These are phyloP conservation scores for Trigoniulus corallinus DNA, from an alignment of 1,140 invertebrate genomes.

Conservation along the genomic window DNA sequence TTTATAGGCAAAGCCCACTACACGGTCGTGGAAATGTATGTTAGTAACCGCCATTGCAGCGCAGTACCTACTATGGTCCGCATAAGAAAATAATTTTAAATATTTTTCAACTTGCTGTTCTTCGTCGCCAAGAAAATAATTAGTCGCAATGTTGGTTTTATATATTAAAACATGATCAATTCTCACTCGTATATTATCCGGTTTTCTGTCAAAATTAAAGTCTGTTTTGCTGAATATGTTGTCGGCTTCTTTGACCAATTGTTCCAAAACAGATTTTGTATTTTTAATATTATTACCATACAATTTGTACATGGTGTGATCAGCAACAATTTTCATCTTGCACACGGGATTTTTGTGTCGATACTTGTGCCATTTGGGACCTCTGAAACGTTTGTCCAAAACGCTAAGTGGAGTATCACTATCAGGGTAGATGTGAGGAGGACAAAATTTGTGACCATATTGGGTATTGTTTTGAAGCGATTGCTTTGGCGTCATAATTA, in stretches of 20 bases:
- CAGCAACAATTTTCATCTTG: background rate
- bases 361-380: background rate
- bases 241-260: background rate
- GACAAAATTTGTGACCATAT: background rate
- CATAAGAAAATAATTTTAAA: background rate
- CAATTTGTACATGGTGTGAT: background rate
- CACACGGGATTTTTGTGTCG: background rate
- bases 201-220: background rate
- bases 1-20: background rate
- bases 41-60: background rate
- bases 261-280: background rate
- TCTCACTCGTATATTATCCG: background rate
- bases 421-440: background rate
- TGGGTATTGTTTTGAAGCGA: background rate
- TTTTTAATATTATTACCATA: background rate
- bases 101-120: background rate
- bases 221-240: background rate
- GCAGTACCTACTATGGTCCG: background rate
- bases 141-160: background rate
- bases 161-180: background rate
- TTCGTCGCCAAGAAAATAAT: background rate
- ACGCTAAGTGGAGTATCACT: background rate
- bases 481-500: background rate
- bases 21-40: background rate
- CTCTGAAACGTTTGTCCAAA: background rate